These are phyloP conservation scores for Torymus aiolomorphi DNA, from an alignment of 2,888 invertebrate genomes.

Conservation along the genomic window DNA sequence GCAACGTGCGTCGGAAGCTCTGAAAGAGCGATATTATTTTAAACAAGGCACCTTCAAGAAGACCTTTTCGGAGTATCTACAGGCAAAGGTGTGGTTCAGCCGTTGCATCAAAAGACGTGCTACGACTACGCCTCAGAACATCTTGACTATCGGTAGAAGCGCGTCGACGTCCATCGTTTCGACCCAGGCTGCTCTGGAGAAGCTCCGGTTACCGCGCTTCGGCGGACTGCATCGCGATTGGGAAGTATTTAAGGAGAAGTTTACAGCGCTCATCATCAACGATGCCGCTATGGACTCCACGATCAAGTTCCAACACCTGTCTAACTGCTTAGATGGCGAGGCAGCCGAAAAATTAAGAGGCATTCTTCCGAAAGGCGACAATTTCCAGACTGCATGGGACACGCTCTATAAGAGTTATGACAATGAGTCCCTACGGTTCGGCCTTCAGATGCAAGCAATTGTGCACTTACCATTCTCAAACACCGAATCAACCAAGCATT, in stretches of 20 bases:
- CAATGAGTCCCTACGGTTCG: constrained; percentile 3
- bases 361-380: neutral
- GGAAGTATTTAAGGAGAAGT: constrained; percentile 4
- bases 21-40: too few relatives aligned
- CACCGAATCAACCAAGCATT: neutral
- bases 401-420: constrained; percentile 7
- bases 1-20: too few relatives aligned
- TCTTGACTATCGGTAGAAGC: too few relatives aligned
- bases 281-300: neutral
- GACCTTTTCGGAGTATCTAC: too few relatives aligned
- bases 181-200: too few relatives aligned
- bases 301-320: neutral
- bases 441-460: neutral
- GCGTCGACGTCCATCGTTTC: too few relatives aligned
- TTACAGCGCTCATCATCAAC: too few relatives aligned
- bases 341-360: neutral
- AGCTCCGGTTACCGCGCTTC: too few relatives aligned
- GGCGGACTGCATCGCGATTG: neutral
- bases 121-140: too few relatives aligned
- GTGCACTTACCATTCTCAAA: neutral
- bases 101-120: too few relatives aligned
- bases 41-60: too few relatives aligned
- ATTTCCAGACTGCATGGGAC: neutral
- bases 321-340: neutral
- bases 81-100: too few relatives aligned